Base-by-base conservation (phyloP, 30 jellyfish, hydroid and myxozoan genomes). In the Pelagia noctiluca region DNA sequence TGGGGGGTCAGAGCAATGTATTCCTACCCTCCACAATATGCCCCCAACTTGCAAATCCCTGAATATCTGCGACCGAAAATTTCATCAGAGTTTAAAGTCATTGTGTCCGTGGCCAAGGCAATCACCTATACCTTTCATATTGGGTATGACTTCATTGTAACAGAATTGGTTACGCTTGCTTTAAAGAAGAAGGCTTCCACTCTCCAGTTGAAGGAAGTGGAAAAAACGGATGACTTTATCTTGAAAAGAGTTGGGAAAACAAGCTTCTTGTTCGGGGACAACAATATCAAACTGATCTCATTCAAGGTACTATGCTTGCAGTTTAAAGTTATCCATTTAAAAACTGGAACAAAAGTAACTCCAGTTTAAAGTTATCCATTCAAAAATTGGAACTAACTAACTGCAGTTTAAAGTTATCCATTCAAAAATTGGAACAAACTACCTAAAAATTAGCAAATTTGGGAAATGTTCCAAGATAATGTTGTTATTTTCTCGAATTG, bases 1-100 rank as follows among this genome's bases (percentile, higher is more conserved):
- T 93, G 98, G 98, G 90, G 78, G 3, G 70, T 81, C 22, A 76
- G 97, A 50, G 98, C 98, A 13, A 63, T 87, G 80, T 93, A 93
- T 71, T 67, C 98, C 13, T 93, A 84, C 83, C 98, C 98, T 13
- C 98, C 98, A 18, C 94, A 88, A 64, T 93, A 87, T 72, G 97
- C 92, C 30, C 81, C 76, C 29, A 86, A 80, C 30, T n/a, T 30
- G 28, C 84, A 61, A n/a, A 66, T 77, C 23, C 96, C 98, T 10
- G 75, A 65, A 23, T 53, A 54, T 24, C 47, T 92, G 34, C 47
- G 60, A 26, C 57, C 72, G 24, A 86, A 92, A 63, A 52, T 90
- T 38, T n/a, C n/a, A n/a, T 1, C 68, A 32, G 81, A 65, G n/a
- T 82, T 76, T 24, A 57, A 75, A 12, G 88, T 65, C 18, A 80